Conservation (phyloP, 2,113 vertebrate genomes). For the Ibidorhyncha struthersii region DNA sequence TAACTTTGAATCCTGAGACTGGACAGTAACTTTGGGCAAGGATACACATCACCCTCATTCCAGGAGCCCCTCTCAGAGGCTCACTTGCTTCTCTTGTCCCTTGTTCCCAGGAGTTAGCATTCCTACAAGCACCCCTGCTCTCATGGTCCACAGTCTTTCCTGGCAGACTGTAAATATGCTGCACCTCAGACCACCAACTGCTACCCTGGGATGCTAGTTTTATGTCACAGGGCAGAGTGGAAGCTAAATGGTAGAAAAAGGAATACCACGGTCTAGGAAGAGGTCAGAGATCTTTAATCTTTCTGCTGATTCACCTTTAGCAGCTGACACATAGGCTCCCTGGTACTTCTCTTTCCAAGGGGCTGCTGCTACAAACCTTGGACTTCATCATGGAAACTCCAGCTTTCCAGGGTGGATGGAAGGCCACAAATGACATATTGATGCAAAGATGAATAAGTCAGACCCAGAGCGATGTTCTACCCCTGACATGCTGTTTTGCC, state of each 20-base stretch:
- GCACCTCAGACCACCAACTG: neutral
- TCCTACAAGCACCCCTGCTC: neutral
- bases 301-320: neutral
- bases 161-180: neutral
- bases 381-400: neutral
- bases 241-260: neutral
- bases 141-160: neutral
- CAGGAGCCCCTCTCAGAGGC: neutral
- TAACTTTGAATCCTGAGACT: neutral
- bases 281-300: neutral
- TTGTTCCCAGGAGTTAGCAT: neutral
- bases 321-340: neutral
- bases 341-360: neutral
- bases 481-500: accelerated
- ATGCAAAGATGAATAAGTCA: neutral
- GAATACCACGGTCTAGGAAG: neutral
- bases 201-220: neutral
- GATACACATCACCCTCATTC: neutral
- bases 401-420: neutral
- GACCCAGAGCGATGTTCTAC: neutral
- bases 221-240: neutral
- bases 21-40: neutral
- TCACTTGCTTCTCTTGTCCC: neutral
- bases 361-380: neutral
- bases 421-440: neutral